These are phyloP conservation scores for Maniola jurtina DNA, from an alignment of 1,140 invertebrate genomes.

Conservation along the genomic window DNA sequence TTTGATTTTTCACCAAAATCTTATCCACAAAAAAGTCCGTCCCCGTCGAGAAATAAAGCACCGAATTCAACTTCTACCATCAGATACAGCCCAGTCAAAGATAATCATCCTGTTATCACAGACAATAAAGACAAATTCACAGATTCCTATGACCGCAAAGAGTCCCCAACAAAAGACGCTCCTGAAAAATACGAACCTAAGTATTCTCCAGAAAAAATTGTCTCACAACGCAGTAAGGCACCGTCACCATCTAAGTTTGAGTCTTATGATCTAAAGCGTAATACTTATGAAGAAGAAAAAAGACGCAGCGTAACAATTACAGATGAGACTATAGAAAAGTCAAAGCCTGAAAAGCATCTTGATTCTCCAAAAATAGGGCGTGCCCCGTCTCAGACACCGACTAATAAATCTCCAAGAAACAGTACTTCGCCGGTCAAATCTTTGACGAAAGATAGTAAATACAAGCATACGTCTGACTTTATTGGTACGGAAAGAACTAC, in stretches of 20 bases:
- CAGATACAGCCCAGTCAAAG: background rate
- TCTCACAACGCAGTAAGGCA: background rate
- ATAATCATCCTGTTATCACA: background rate
- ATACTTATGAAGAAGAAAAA: background rate
- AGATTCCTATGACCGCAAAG: background rate
- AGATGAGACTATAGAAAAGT: background rate
- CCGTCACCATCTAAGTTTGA: conserved; percentile 3
- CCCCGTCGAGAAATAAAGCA: conserved; percentile 11
- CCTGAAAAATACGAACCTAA: background rate
- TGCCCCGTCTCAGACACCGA: conserved; percentile 1
- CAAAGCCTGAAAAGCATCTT: background rate
- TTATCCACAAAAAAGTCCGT: background rate
- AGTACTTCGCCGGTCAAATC: conserved; percentile 46
- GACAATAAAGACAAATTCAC: background rate
- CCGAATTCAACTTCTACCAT: background rate
- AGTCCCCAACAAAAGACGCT: background rate
- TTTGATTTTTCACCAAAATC: conserved; percentile 2
- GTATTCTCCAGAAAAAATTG: background rate
- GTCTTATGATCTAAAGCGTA: background rate
- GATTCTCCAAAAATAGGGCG: background rate
- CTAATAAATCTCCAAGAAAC: conserved; percentile 35
- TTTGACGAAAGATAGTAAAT: conserved; percentile 42
- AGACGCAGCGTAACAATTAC: background rate
- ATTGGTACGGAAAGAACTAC: conserved; percentile 45
- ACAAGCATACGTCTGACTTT: conserved; percentile 46